Base-by-base conservation (phyloP, 2,113 vertebrate genomes). In the Fulica atra region DNA sequence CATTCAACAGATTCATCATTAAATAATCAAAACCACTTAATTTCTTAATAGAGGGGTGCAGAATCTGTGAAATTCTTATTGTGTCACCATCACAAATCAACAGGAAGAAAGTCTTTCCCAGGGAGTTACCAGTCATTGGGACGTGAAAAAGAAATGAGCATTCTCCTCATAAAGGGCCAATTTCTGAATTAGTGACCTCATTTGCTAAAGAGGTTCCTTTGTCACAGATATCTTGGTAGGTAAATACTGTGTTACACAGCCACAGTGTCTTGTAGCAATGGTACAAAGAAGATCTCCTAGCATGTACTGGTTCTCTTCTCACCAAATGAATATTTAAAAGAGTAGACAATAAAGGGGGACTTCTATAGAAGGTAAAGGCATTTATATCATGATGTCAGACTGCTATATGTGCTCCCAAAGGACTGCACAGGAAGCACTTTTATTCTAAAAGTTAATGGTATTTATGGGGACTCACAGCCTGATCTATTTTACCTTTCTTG, bases 281-380 rank as follows among this genome's bases (percentile, higher is more conserved):
- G 86, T 92, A 91, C 88, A 95, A 96, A 94, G 81, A 84, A 91
- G 92, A 94, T 74, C 72, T 82, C 74, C 91, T 13, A 26, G 71
- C 80, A 77, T 40, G 56, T 81, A 89, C 81, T 59, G 48, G 48
- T 78, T 88, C 54, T 94, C 64, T 88, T 69, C 87, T 84, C 71
- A 54, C 60, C 87, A 93, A 93, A 97, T 97, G 86, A 97, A 97
- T 97, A 97, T 97, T 96, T 94, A 91, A 96, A 93, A 94, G 92
- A 88, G 81, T 86, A 88, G 92, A 94, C 93, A 94, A 94, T 93
- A 83, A 89, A 96, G 65, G 78, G 93, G 89, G 90, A 79, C 83
- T 92, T 95, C 80, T 95, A 29, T 70, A 94, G 72, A 83, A 95
- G 91, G 71, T 78, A 70, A 91, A 96, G 79, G 80, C 94, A 92